Evolutionary conservation across 2,888 invertebrate species (phyloP).

Genomic region (Agrochola litura): DNA sequence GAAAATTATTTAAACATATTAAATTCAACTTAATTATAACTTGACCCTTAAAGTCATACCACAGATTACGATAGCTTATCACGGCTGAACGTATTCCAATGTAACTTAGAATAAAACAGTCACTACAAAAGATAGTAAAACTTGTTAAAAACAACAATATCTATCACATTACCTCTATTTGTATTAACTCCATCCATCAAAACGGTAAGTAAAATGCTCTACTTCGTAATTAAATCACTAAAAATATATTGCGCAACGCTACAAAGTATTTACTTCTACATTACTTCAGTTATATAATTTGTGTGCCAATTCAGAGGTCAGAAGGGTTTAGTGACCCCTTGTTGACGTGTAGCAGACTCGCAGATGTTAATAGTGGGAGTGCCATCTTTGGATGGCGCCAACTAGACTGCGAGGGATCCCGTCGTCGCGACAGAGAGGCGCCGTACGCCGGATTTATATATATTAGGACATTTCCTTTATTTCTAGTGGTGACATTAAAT

Average conservation of each 20-base stretch:
- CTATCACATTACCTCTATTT: background rate
- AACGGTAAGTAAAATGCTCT: constrained; percentile 7
- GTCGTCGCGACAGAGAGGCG: constrained; percentile 81
- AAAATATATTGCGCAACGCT: constrained; percentile 10
- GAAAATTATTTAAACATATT: constrained; percentile 17
- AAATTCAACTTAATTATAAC: constrained; percentile 6
- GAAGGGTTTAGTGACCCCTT: constrained; percentile 71
- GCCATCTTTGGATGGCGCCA: constrained; percentile 78
- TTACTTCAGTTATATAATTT: constrained; percentile 49
- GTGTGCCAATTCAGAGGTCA: constrained; percentile 65
- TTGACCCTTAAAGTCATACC: background rate
- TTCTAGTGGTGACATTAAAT: constrained; percentile 36
- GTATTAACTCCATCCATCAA: background rate
- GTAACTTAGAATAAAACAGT: background rate
- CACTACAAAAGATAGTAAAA: background rate
- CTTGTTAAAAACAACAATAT: background rate
- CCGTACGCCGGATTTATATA: constrained; percentile 64
- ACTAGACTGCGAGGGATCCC: constrained; percentile 71
- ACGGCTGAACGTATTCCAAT: background rate
- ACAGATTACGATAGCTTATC: constrained; percentile 9
- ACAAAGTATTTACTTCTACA: constrained; percentile 9
- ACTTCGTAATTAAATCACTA: constrained; percentile 9
- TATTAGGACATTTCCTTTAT: constrained; percentile 43
- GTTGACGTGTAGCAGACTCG: constrained; percentile 67
- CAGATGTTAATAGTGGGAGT: constrained; percentile 76